phyloP scores from a whole-genome alignment of 1,140 invertebrate genomes.

The Hycleus cichorii region DNA sequence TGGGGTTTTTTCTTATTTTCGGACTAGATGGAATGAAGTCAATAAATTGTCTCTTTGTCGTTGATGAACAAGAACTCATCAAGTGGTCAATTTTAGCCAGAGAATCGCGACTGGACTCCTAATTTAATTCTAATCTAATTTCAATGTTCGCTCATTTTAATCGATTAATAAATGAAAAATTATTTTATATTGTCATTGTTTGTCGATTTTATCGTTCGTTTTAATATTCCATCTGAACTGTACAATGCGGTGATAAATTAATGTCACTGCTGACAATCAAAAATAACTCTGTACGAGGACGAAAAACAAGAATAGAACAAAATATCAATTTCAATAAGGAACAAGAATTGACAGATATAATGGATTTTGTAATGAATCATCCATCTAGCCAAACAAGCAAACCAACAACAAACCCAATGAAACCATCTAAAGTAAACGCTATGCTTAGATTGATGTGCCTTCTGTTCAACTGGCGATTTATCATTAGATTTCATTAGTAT shows the following conservation, averaged over 20 bases:
- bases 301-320: not conserved
- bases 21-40: not conserved
- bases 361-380: constrained; percentile 12
- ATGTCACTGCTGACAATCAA: too few species aligned
- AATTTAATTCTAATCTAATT: too few species aligned
- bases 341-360: constrained; percentile 8
- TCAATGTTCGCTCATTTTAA: too few species aligned
- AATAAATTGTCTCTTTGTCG: constrained; percentile 10
- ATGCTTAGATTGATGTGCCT: not conserved
- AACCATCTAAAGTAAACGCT: not conserved
- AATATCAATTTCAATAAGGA: constrained; percentile 11
- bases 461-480: constrained; percentile 5
- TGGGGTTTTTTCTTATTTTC: too few species aligned
- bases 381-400: not conserved
- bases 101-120: too few species aligned
- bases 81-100: too few species aligned
- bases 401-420: not conserved
- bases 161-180: too few species aligned
- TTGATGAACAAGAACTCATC: not conserved
- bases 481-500: constrained; percentile 19
- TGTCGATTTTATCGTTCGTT: too few species aligned
- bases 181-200: too few species aligned
- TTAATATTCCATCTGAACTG: too few species aligned
- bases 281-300: too few species aligned
- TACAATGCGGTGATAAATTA: too few species aligned